These are phyloP conservation scores for Hippolais icterina DNA, from an alignment of 2,113 vertebrate species.

Conservation along the genomic window DNA sequence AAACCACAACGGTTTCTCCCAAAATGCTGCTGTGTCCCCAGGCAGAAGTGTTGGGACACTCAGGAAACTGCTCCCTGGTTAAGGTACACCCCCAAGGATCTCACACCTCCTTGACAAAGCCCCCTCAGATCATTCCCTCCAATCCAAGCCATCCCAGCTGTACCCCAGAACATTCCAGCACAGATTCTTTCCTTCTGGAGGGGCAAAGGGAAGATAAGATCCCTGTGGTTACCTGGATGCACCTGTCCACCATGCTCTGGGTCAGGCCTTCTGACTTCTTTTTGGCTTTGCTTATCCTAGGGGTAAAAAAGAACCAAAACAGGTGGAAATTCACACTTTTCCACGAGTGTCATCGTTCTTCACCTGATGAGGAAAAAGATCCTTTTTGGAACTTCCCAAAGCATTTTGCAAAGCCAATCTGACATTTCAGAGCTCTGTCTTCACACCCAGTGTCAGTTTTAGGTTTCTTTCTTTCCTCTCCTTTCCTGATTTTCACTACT, in stretches of 20 bases:
- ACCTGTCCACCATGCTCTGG: constrained; percentile 98
- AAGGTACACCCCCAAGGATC: not conserved
- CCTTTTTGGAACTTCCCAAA: not conserved
- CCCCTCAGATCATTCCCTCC: not conserved
- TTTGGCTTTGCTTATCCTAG: constrained; percentile 93
- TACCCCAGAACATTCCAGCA: not conserved
- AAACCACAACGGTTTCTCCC: rapidly evolving
- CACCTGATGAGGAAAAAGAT: rapidly evolving
- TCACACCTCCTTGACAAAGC: rapidly evolving
- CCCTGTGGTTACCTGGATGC: constrained; percentile 86
- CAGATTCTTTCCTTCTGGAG: rapidly evolving
- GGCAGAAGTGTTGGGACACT: not conserved
- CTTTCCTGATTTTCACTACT: not conserved
- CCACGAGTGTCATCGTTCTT: rapidly evolving
- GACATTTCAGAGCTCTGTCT: not conserved
- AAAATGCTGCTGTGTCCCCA: not conserved
- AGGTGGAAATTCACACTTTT: not conserved
- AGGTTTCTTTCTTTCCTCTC: not conserved
- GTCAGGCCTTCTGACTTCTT: constrained; percentile 93
- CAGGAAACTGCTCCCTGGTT: not conserved
- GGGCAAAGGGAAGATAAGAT: not conserved
- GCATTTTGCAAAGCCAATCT: not conserved
- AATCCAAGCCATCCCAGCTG: not conserved
- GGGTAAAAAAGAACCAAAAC: not conserved
- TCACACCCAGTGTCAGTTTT: not conserved